Evolutionary conservation across 2,797 vertebrate species (phyloP).

Genomic region (Cygnus olor): DNA sequence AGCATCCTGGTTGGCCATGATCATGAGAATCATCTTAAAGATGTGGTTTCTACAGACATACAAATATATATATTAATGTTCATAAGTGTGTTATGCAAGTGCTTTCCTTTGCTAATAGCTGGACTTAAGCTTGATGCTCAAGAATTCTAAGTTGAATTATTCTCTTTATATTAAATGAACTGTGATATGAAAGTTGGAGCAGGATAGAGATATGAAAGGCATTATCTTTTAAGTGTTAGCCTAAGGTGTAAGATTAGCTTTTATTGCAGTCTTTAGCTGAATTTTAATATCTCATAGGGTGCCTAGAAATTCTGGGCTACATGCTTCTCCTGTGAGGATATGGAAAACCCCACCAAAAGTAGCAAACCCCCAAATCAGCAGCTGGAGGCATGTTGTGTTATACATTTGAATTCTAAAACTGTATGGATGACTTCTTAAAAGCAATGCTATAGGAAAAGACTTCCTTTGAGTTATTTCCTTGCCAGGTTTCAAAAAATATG

Average conservation of each 20-base stretch:
- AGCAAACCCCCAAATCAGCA: neutral
- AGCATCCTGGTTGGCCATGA: neutral
- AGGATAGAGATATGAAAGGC: neutral
- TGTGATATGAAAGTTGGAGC: neutral
- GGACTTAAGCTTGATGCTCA: neutral
- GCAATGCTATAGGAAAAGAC: neutral
- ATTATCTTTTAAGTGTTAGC: neutral
- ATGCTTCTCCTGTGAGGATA: neutral
- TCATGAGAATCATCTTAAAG: neutral
- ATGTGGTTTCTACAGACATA: neutral
- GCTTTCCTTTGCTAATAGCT: neutral
- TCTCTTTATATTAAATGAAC: neutral
- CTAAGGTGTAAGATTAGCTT: neutral
- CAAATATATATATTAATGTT: neutral
- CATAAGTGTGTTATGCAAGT: neutral
- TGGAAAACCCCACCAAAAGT: neutral
- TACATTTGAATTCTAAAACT: neutral
- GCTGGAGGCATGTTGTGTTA: rapidly evolving
- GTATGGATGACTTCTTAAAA: neutral
- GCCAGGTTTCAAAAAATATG: neutral
- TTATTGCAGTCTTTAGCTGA: neutral
- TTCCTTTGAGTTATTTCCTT: neutral
- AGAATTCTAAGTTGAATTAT: neutral
- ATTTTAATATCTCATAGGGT: neutral
- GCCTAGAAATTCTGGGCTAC: neutral